Evolutionary conservation across 2,888 invertebrate genomes (phyloP), one percentile per base, ranked within the genome.

Genomic region (Coelopa pilipes): DNA sequence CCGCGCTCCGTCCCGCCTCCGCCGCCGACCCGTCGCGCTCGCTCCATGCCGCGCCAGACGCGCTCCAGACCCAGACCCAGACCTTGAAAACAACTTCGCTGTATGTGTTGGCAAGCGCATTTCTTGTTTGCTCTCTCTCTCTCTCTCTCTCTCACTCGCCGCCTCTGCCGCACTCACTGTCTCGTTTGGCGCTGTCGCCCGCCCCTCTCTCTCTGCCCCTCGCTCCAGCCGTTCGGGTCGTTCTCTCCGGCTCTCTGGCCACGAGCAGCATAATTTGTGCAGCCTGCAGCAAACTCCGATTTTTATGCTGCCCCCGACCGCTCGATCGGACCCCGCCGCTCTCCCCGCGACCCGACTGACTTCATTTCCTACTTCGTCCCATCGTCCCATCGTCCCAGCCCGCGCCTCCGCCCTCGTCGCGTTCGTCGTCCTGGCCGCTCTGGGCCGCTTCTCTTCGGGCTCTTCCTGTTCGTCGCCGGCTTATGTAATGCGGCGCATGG

Each of bases 21-120:
- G 34, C 62, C 34, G 34, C 62, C 7, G 15, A 21, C 24, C 24
- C 55, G 17, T 34, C 45, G 34, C 13, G 12, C 62, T 11, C 10
- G 2, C 10, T 53, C 53, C 53, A 53, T 3, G n/a, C 9, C 49
- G 66, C 49, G 50, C n/a, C 24, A 50, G 50, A 49, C 49, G 50
- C 19, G 50, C 66, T 50, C 50, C 66, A 66, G 66, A 66, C 66
- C 66, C 66, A 66, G 66, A 66, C 66, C 66, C 66, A 66, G 66
- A 66, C 66, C 66, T 66, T 66, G 66, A 66, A 66, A 66, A n/a
- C 49, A 50, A 66, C 66, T 66, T 47, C 66, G 49, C 50, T 15
- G 49, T 66, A 66, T 66, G 50, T 66, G 50, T 50, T 19, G 19
- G 50, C 50, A 66, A 50, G 10, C 21, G 21, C 50, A 45, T 49